phyloP scores from a whole-genome alignment of 2,113 vertebrate genomes.

The Leuciscus idus region DNA sequence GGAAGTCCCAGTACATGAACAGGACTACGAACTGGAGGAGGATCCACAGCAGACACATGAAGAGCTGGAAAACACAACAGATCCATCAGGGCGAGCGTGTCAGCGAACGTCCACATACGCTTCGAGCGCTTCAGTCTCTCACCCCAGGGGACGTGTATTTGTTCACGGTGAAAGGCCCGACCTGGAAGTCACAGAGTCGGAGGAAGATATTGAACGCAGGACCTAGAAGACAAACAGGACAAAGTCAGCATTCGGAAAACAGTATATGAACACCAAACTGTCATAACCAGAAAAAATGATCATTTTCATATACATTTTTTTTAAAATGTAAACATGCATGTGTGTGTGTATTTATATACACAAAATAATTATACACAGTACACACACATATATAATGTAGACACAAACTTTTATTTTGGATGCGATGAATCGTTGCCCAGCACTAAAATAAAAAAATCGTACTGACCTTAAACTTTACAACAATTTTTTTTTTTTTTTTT shows the following conservation, averaged over 20 bases:
- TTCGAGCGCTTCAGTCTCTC: constrained; percentile 54
- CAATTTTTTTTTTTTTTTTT: too few species aligned
- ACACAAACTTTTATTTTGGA: too few species aligned
- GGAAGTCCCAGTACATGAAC: constrained; percentile 81
- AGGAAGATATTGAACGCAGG: constrained; percentile 85
- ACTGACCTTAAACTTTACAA: too few species aligned
- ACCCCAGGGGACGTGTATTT: constrained; percentile 85
- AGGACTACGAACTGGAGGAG: constrained; percentile 78
- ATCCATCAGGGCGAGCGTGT: background rate
- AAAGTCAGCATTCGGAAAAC: background rate
- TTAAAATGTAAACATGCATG: too few species aligned
- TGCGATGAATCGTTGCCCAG: too few species aligned
- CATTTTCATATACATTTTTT: too few species aligned
- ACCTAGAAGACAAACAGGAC: constrained; percentile 64
- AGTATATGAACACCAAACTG: background rate
- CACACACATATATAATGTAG: too few species aligned
- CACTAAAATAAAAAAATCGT: too few species aligned
- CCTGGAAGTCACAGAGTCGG: constrained; percentile 77
- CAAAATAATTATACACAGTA: too few species aligned
- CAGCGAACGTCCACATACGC: background rate
- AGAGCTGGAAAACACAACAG: constrained; percentile 71
- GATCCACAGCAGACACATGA: constrained; percentile 83
- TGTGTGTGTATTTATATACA: too few species aligned
- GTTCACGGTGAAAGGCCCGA: constrained; percentile 81
- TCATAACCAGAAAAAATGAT: too few species aligned